Evolutionary conservation across 1,140 invertebrate genomes (phyloP).

Genomic region (Anagrus nilaparvatae): DNA sequence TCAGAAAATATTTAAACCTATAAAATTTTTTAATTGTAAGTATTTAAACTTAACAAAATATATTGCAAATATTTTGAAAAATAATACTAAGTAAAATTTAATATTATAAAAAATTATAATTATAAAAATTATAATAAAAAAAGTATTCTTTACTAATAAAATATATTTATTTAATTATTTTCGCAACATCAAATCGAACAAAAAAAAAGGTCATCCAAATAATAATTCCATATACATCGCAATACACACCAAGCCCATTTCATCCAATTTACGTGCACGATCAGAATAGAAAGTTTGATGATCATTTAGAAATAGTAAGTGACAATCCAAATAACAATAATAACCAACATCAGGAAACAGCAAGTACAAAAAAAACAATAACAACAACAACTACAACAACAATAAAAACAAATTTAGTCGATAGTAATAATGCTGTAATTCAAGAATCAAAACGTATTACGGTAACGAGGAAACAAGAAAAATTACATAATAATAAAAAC

Average conservation of each 20-base stretch:
- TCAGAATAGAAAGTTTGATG: slow-evolving; percentile 26
- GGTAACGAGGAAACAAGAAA: slow-evolving; percentile 22
- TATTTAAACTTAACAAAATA: too few relatives aligned
- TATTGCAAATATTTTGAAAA: too few relatives aligned
- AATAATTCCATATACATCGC: slow-evolving; percentile 64
- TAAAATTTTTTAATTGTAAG: too few relatives aligned
- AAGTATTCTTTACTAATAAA: too few relatives aligned
- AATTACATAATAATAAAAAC: slow-evolving; percentile 29
- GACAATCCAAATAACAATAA: slow-evolving; percentile 25
- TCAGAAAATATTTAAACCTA: too few relatives aligned
- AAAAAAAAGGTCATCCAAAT: slow-evolving; percentile 53
- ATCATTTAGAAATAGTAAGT: slow-evolving; percentile 20
- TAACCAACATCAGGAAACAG: slow-evolving; percentile 27
- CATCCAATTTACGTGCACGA: slow-evolving; percentile 25
- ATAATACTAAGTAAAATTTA: too few relatives aligned
- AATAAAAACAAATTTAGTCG: too few relatives aligned
- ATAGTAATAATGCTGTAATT: too few relatives aligned
- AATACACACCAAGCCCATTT: slow-evolving; percentile 49
- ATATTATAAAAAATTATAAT: too few relatives aligned
- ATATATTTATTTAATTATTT: too few relatives aligned
- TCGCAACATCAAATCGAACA: neutral
- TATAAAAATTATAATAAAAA: too few relatives aligned
- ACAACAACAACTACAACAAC: slow-evolving; percentile 23
- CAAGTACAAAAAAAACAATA: slow-evolving; percentile 26
- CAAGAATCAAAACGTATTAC: slow-evolving; percentile 38